Base-by-base conservation (phyloP, 2,113 vertebrate genomes). In the Paratilapia polleni region DNA sequence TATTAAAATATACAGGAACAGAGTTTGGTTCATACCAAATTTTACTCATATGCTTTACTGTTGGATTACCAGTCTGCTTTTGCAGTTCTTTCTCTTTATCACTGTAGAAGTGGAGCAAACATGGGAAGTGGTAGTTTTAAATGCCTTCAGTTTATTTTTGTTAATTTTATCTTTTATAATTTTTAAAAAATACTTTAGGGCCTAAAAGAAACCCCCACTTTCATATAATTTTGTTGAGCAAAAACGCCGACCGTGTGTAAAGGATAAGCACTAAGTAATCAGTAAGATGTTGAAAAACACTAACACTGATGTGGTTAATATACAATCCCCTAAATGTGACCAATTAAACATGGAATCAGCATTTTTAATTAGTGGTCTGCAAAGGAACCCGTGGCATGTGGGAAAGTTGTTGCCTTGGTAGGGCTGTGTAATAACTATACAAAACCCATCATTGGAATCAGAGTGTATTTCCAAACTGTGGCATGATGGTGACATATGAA, bases 171-270 rank as follows among this genome's bases (percentile, higher is more conserved):
- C 64, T 28, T 6, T 49, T 49, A 70, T 47, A n/a, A n/a, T n/a
- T n/a, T n/a, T n/a, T n/a, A n/a, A n/a, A n/a, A n/a, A n/a, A n/a
- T 68, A 26, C 28, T 49, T 70, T 68, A 24, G 0, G 43, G 0
- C 20, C 64, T 19, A 14, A 68, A 68, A 22, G 64, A 68, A 49
- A 68, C 24, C 24, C 22, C 47, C 43, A 49, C 5, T 70, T 2
- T 49, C 24, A 0, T 22, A 49, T 1, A 0, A 20, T 31, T 52
- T 73, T 66, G 17, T 31, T 34, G 17, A 62, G 8, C 28, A 34
- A 3, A 17, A 28, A 34, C 10, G 1, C 8, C 8, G 2, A 34
- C 28, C 19, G 9, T 62, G 28, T 20, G 10, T 11, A 62, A 31
- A 20, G 34, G 26, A 28, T 60, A 17, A 61, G 34, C 28, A 61